Evolutionary conservation across 1,140 invertebrate species (phyloP).

Genomic region (Ceratoteleas bidentatus): DNA sequence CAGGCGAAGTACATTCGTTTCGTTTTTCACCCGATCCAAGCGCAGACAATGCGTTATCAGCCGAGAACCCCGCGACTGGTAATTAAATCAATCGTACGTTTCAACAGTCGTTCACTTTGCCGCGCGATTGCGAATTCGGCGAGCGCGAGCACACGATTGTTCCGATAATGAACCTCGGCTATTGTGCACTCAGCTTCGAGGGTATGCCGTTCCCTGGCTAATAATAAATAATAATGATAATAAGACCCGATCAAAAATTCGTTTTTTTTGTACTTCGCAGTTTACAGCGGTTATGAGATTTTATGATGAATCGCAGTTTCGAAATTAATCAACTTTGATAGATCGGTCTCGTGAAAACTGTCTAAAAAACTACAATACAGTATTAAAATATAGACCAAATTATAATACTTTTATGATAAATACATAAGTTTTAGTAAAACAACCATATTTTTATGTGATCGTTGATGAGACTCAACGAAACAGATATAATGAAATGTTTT

Average conservation of each 20-base stretch:
- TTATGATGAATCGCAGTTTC: conserved; percentile 41
- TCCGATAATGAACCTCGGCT: conserved; percentile 37
- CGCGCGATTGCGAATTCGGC: conserved; percentile 31
- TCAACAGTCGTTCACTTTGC: conserved; percentile 24
- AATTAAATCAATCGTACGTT: conserved; percentile 45
- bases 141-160: conserved; percentile 18
- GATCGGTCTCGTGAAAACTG: conserved; percentile 1
- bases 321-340: conserved; percentile 29
- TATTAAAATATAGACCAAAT: too few relatives aligned
- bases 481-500: too few relatives aligned
- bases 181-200: conserved; percentile 11
- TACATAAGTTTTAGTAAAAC: too few relatives aligned
- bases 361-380: too few relatives aligned
- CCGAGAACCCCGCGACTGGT: conserved; percentile 24
- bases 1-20: neutral
- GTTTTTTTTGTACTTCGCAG: neutral
- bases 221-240: neutral
- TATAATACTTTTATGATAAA: too few relatives aligned
- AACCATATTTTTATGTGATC: too few relatives aligned
- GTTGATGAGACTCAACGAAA: too few relatives aligned
- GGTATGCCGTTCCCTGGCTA: conserved; percentile 19
- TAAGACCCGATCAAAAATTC: conserved; percentile 14
- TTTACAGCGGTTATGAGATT: conserved; percentile 30
- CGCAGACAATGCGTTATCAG: conserved; percentile 25
- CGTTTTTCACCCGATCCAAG: neutral